A percentile compares a stretch with the other conserved stretches of the same genome.
These are phyloP conservation scores for Ellobius talpinus DNA, from an alignment of 2,113 vertebrate species.

Conservation along the genomic window DNA sequence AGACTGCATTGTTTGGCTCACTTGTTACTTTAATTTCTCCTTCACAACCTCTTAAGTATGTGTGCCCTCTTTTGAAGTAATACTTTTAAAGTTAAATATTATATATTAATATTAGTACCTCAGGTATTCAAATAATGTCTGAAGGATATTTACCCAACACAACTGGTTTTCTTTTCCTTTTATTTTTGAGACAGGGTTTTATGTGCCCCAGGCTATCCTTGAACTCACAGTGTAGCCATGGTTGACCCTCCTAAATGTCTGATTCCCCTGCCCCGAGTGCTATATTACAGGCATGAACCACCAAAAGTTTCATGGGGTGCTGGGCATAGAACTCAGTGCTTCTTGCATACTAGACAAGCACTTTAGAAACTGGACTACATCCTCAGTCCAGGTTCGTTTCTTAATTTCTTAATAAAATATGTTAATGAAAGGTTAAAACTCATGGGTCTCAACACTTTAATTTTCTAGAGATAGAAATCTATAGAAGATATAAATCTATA, in stretches of 20 bases:
- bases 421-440: conserved; percentile 5
- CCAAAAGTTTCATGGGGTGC: not conserved
- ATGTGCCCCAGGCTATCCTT: not conserved
- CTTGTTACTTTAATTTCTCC: conserved; percentile 24
- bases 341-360: not conserved
- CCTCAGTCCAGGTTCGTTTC: not conserved
- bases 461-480: not conserved
- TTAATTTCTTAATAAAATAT: conserved; percentile 18
- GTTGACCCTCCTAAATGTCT: not conserved
- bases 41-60: not conserved
- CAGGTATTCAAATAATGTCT: not conserved
- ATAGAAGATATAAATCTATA: too few relatives aligned
- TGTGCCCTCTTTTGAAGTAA: conserved; percentile 21
- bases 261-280: not conserved
- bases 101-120: not conserved
- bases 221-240: not conserved
- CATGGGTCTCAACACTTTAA: not conserved
- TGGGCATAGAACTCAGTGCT: not conserved
- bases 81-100: conserved; percentile 26
- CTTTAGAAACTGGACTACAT: not conserved
- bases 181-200: not conserved
- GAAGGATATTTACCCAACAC: not conserved
- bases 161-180: not conserved
- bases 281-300: not conserved
- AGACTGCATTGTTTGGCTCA: not conserved